These are phyloP conservation scores for Heptranchias perlo DNA, from an alignment of 2,113 vertebrate genomes.

Conservation along the genomic window DNA sequence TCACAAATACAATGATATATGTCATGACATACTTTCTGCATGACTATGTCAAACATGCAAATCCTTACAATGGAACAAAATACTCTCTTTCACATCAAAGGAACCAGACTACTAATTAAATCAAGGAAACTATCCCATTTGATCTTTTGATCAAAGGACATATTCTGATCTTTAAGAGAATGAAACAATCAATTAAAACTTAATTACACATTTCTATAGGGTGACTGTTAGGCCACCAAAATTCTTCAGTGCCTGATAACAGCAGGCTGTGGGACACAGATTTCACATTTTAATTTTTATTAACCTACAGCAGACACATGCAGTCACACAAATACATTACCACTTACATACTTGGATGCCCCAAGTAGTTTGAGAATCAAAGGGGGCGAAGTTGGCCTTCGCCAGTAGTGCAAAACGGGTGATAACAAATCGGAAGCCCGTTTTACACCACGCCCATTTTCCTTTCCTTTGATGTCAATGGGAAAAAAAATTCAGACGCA, in stretches of 20 bases:
- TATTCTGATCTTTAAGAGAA: slow-evolving; percentile 13
- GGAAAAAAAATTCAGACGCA: neutral
- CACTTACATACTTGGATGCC: neutral
- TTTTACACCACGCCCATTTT: neutral
- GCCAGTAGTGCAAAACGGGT: neutral
- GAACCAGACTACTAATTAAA: slow-evolving; percentile 7
- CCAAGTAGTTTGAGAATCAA: neutral
- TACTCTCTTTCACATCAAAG: neutral
- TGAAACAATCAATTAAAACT: slow-evolving; percentile 17
- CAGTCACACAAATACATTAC: neutral
- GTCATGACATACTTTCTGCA: neutral
- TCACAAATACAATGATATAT: neutral
- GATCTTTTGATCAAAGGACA: slow-evolving; percentile 14
- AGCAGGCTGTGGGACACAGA: neutral
- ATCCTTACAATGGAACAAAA: neutral
- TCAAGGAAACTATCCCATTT: neutral
- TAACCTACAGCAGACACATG: neutral
- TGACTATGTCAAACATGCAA: neutral
- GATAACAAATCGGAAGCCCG: neutral
- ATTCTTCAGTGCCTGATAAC: neutral
- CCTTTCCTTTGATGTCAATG: neutral
- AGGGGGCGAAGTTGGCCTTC: neutral
- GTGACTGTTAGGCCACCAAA: neutral
- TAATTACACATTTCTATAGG: neutral
- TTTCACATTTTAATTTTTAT: neutral